phyloP scores from a whole-genome alignment of 2,113 vertebrate species.

The Hymenochirus boettgeri region DNA sequence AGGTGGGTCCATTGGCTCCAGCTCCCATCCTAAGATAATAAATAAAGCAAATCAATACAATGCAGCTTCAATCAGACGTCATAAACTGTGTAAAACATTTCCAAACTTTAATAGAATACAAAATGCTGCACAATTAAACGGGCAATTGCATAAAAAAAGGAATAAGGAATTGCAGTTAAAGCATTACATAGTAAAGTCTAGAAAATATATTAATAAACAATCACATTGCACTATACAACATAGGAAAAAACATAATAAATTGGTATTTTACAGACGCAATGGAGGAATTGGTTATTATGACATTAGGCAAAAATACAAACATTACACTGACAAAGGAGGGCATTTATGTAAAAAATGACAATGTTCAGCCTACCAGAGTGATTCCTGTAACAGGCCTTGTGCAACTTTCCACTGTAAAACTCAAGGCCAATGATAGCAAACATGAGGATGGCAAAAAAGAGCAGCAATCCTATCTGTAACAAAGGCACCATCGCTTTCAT shows the following conservation, averaged over 20 bases:
- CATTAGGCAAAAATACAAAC: no score
- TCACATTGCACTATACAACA: no score
- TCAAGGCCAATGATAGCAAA: slow-evolving; percentile 97
- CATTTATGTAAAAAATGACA: neutral
- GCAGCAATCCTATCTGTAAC: slow-evolving; percentile 92
- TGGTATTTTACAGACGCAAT: neutral
- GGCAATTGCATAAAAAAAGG: no score
- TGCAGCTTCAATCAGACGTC: no score
- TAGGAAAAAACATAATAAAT: neutral
- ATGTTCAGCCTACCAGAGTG: slow-evolving; percentile 62
- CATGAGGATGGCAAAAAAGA: slow-evolving; percentile 98
- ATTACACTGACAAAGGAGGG: neutral
- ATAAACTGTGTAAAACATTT: no score
- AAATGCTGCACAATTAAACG: no score
- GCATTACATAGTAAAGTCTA: no score
- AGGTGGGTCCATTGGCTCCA: slow-evolving; percentile 70
- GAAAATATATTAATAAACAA: no score
- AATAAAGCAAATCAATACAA: slow-evolving; percentile 33
- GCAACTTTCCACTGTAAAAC: slow-evolving; percentile 94
- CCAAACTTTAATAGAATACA: no score
- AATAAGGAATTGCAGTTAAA: no score
- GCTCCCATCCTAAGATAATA: slow-evolving; percentile 54
- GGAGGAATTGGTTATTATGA: no score
- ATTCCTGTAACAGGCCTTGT: slow-evolving; percentile 78
- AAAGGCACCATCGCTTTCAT: slow-evolving; percentile 99